A percentile compares a stretch with the other conserved stretches of the same genome.
Evolutionary conservation across 1,140 invertebrate genomes (phyloP).

Genomic region (Heliothis virescens): DNA sequence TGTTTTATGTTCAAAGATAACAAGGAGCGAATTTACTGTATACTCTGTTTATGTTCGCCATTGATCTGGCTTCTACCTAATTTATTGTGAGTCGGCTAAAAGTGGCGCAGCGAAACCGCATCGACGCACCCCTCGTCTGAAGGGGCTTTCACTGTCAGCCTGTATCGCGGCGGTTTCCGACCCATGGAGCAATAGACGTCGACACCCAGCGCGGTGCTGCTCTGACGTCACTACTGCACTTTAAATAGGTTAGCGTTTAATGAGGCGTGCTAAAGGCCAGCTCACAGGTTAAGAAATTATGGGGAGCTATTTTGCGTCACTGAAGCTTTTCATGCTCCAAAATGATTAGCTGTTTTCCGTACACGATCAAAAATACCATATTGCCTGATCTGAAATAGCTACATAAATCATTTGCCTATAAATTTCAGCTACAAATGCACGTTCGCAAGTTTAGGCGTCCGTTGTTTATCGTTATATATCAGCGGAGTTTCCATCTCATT

Average conservation of each 20-base stretch:
- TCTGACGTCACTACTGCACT: conserved; percentile 44
- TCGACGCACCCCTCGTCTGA: conserved; percentile 32
- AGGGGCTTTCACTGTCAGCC: conserved; percentile 40
- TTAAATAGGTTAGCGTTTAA: conserved; percentile 46
- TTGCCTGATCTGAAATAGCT: no score
- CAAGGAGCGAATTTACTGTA: conserved; percentile 37
- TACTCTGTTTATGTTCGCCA: conserved; percentile 28
- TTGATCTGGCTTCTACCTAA: conserved; percentile 34
- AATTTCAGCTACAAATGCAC: conserved; percentile 24
- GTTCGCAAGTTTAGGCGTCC: conserved; percentile 29
- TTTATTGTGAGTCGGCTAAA: conserved; percentile 39
- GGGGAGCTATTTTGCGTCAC: conserved; percentile 16
- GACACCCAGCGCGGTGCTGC: conserved; percentile 17
- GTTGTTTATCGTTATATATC: conserved; percentile 62
- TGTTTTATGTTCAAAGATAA: conserved; percentile 47
- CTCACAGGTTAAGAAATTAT: conserved; percentile 42
- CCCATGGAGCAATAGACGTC: conserved; percentile 38
- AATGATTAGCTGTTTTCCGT: conserved; percentile 27
- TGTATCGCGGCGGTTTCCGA: conserved; percentile 45
- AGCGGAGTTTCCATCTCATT: conserved; percentile 74
- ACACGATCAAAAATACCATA: background rate
- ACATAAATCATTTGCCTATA: conserved; percentile 36
- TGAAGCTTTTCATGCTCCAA: conserved; percentile 18
- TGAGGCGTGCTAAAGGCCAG: conserved; percentile 37
- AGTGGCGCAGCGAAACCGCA: conserved; percentile 41